These are phyloP conservation scores for Pseudomugil tenellus DNA, from an alignment of 2,797 vertebrate species.

Conservation along the genomic window DNA sequence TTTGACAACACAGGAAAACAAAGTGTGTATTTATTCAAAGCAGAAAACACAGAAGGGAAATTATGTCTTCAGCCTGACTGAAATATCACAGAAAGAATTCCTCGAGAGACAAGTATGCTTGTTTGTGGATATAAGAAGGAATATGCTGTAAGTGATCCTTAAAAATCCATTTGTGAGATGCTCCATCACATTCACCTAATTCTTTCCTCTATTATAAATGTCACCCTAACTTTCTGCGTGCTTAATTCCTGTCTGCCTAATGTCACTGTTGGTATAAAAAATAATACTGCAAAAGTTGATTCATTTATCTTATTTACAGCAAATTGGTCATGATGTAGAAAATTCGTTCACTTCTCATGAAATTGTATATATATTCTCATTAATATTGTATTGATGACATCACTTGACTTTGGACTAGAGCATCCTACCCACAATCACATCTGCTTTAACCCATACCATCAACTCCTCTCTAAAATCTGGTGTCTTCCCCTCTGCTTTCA, in stretches of 20 bases:
- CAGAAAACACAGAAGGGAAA: constrained; percentile 23
- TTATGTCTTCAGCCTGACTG: constrained; percentile 20
- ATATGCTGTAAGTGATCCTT: constrained; percentile 24
- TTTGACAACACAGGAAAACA: constrained; percentile 27
- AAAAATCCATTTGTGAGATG: constrained; percentile 23
- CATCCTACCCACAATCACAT: too few species aligned
- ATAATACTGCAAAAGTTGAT: not conserved
- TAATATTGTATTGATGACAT: too few species aligned
- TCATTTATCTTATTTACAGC: not conserved
- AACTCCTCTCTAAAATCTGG: too few species aligned
- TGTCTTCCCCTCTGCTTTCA: too few species aligned
- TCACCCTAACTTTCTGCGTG: not conserved
- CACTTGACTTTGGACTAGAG: too few species aligned
- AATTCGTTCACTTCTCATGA: not conserved
- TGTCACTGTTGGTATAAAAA: not conserved
- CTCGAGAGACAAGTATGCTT: constrained; percentile 21
- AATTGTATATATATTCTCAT: too few species aligned
- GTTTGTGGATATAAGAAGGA: constrained; percentile 37
- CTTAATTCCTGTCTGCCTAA: too few species aligned
- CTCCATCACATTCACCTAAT: constrained; percentile 2
- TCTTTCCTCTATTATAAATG: not conserved
- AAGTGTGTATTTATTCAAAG: constrained; percentile 39
- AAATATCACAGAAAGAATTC: constrained; percentile 38
- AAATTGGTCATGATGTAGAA: not conserved
- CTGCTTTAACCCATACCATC: too few species aligned